Conservation (phyloP, 2,888 invertebrate species). For the Galeopsomyia nigrocyanea region DNA sequence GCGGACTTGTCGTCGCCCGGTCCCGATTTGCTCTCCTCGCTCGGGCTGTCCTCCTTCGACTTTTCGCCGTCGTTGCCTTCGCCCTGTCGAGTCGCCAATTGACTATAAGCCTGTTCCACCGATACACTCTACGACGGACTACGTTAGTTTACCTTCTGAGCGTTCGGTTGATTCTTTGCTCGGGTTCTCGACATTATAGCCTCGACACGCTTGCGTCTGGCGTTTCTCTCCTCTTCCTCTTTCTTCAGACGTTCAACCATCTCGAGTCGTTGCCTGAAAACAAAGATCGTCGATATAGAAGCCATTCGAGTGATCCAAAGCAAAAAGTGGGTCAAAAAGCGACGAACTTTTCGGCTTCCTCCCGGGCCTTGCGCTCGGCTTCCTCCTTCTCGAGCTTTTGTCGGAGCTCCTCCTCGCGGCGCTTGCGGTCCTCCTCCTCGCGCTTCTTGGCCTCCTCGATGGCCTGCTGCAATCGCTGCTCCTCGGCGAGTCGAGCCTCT, state of each 20-base stretch:
- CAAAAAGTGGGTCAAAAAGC: neutral
- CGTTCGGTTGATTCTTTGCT: constrained; percentile 70
- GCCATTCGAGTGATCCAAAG: neutral
- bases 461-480: constrained; percentile 83
- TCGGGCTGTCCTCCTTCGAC: constrained; percentile 65
- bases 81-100: constrained; percentile 51
- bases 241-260: constrained; percentile 85
- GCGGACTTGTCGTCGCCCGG: constrained; percentile 57
- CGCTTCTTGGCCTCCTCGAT: constrained; percentile 81
- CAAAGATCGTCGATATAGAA: too few relatives aligned
- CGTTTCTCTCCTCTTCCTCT: constrained; percentile 91
- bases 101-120: too few relatives aligned
- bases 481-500: constrained; percentile 85
- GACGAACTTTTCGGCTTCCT: constrained; percentile 81
- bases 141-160: constrained; percentile 68
- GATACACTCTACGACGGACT: too few relatives aligned
- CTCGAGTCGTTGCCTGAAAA: constrained; percentile 78
- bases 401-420: constrained; percentile 76
- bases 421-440: constrained; percentile 83
- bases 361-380: constrained; percentile 83
- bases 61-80: constrained; percentile 64
- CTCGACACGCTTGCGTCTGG: constrained; percentile 90
- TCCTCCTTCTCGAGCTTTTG: constrained; percentile 80
- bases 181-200: constrained; percentile 94
- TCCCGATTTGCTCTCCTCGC: constrained; percentile 60